phyloP scores from a whole-genome alignment of 64 coral and sea anemone genomes.

The Dendronephthya gigantea region DNA sequence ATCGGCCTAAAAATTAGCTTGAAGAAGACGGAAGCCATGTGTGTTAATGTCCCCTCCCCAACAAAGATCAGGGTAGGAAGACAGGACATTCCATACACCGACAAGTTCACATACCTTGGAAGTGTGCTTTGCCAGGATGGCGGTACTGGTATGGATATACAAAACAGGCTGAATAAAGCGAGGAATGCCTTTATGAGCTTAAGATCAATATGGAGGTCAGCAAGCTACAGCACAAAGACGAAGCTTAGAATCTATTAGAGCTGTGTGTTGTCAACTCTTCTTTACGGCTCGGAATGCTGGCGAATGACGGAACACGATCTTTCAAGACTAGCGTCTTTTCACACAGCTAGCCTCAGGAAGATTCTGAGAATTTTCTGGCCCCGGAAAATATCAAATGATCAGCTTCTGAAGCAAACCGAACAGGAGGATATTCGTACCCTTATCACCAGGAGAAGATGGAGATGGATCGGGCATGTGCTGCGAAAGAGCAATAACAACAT shows the following conservation, averaged over 20 bases:
- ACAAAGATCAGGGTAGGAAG: background rate
- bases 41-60: background rate
- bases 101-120: constrained; percentile 24
- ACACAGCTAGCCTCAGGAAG: too few species aligned
- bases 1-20: too few species aligned
- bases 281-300: constrained; percentile 13
- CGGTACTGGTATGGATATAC: background rate
- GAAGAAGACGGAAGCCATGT: constrained; percentile 15
- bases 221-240: background rate
- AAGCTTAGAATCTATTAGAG: constrained; percentile 15
- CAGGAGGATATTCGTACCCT: too few species aligned
- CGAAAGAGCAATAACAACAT: too few species aligned
- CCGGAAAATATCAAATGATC: too few species aligned
- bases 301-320: constrained; percentile 17
- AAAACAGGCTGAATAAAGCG: constrained; percentile 24
- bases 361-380: too few species aligned
- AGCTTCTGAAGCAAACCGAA: too few species aligned
- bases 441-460: too few species aligned
- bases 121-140: constrained; percentile 6
- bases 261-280: constrained; percentile 20
- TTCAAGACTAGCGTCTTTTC: constrained; percentile 1
- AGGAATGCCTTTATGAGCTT: constrained; percentile 6
- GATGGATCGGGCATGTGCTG: too few species aligned
- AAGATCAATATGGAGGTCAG: background rate
- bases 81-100: background rate